Evolutionary conservation across 2,888 invertebrate species (phyloP), one percentile per base, ranked within the genome.

Genomic region (Linnaemya vulpina): DNA sequence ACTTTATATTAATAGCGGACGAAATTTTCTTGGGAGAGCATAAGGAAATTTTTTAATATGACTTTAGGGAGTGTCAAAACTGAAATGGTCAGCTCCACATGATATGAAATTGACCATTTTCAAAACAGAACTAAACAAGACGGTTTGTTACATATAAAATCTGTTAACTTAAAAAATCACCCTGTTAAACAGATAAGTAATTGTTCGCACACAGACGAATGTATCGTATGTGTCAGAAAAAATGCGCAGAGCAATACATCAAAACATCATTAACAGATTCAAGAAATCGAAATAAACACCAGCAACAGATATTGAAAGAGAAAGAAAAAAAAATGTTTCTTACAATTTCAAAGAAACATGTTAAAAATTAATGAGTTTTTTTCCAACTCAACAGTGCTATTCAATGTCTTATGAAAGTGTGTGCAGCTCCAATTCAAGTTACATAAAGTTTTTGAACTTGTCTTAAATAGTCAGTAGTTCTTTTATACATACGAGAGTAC

Each of bases 241-340:
- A 25, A 30, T 15, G 15, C 25, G 60, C 35, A 62, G 10, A 70
- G 78, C 62, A 82, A 85, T 85, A 85, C 81, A 85, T 82, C 82
- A 85, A 85, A 75, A 40, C 68, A 78, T 85, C 85, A 85, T 85
- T 85, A 82, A 82, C 78, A 74, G 78, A 78, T 65, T 62, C 43
- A 78, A 70, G 22, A 71, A 58, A 73, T 63, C 65, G 20, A 65
- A 65, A 71, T 13, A 62, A 51, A 40, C 38, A 70, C 65, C 43
- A 67, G 63, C 60, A 62, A 77, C 55, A 62, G 53, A 73, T 55
- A 76, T 51, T 67, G 25, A 46, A 40, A 53, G 15, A 22, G 17
- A 49, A 81, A 67, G 65, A 46, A 40, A 53, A 17, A 22, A 30
- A 49, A 81, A 67, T 65, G 22, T 13, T 1, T 35, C 46, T 63